Evolutionary conservation across 2,797 vertebrate species (phyloP), one percentile per base, ranked within the genome.

Genomic region (Rallus crepitans): DNA sequence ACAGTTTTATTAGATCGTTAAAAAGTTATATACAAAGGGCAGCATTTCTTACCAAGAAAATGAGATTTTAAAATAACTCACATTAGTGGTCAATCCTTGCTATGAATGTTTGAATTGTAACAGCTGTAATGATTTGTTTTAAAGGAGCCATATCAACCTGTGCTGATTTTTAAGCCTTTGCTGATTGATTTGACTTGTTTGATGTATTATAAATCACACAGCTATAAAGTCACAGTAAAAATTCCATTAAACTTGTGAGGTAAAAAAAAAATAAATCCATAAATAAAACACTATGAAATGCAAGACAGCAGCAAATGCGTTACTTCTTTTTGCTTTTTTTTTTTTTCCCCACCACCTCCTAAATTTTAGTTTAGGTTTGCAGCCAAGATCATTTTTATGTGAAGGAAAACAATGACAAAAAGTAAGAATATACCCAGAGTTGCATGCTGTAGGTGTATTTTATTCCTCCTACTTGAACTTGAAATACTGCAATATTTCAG

Each of bases 161-260:
- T 91, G 82, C 84, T 97, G 92, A 96, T 97, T 97, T 97, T 97
- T 93, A 96, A 97, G 88, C 83, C 82, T 89, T 81, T 85, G 70
- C 93, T 95, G 94, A 97, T 96, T 96, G 95, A 97, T 95, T 97
- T 97, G 82, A 72, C 77, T 87, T 95, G 79, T 97, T 97, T 98
- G 95, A 97, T 97, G 96, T 96, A 96, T 97, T 97, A 97, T 97
- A 97, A 97, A 97, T 97, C 95, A 98, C 77, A 97, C 89, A 96
- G 89, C 77, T 94, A 93, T 96, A 97, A 97, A 97, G 96, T 96
- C 96, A 95, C 87, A 87, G 94, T 89, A 93, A 97, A 97, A 94
- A 96, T 96, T 97, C 92, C 82, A 97, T 96, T 97, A 97, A 96
- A 94, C 94, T 94, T 96, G 89, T 93, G 81, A 95, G 87, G 94